phyloP scores from a whole-genome alignment of 2,888 invertebrate species.

The Lamproptera curius region DNA sequence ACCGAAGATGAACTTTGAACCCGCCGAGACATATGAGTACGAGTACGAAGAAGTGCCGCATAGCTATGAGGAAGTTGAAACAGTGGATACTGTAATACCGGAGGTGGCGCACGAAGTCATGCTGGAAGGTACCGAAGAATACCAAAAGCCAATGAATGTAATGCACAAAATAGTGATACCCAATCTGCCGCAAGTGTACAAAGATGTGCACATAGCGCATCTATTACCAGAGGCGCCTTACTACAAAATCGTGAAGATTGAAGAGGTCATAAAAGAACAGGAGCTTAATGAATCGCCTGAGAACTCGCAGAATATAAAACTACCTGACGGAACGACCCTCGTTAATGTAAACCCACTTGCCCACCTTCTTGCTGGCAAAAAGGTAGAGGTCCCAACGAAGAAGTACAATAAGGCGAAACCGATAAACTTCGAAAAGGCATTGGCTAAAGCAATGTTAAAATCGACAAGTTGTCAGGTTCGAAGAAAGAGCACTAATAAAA shows the following conservation, averaged over 20 bases:
- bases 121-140: slow-evolving; percentile 43
- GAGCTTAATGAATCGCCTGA: slow-evolving; percentile 2
- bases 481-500: too few species aligned
- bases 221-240: slow-evolving; percentile 52
- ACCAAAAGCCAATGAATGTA: slow-evolving; percentile 17
- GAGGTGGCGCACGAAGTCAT: slow-evolving; percentile 61
- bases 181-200: slow-evolving; percentile 38
- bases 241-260: slow-evolving; percentile 59
- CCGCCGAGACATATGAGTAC: background rate
- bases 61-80: slow-evolving; percentile 26
- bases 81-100: slow-evolving; percentile 39
- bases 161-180: slow-evolving; percentile 40
- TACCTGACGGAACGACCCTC: slow-evolving; percentile 53
- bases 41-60: slow-evolving; percentile 23
- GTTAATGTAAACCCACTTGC: slow-evolving; percentile 59
- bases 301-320: slow-evolving; percentile 24
- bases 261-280: slow-evolving; percentile 33
- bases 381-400: slow-evolving; percentile 35
- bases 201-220: slow-evolving; percentile 51
- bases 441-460: slow-evolving; percentile 46
- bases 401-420: slow-evolving; percentile 47
- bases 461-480: slow-evolving; percentile 21
- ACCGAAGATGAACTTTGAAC: slow-evolving; percentile 17
- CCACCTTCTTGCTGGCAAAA: slow-evolving; percentile 46
- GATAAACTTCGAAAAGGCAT: slow-evolving; percentile 40